These are phyloP conservation scores for Syrmaticus mikado DNA, from an alignment of 2,113 vertebrate genomes.

Conservation along the genomic window DNA sequence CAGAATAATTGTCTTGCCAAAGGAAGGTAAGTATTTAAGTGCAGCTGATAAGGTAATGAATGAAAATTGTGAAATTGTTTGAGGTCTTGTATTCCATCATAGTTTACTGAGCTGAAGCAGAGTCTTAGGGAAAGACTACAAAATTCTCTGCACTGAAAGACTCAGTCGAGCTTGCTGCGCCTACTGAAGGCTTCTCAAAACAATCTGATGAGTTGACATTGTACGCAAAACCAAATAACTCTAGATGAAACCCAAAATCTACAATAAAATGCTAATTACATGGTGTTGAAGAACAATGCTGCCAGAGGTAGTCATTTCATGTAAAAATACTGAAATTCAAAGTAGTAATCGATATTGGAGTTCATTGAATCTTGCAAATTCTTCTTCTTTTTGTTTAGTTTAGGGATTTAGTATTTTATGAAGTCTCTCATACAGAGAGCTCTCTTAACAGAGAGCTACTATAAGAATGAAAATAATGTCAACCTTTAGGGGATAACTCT, in stretches of 20 bases:
- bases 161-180: background rate
- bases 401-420: background rate
- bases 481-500: background rate
- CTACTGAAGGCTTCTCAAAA: background rate
- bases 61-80: background rate
- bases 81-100: background rate
- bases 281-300: background rate
- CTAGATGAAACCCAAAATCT: background rate
- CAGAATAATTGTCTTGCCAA: background rate
- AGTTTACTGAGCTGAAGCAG: background rate
- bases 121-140: background rate
- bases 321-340: background rate
- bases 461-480: background rate
- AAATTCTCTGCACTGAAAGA: too few species aligned
- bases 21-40: background rate
- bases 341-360: background rate
- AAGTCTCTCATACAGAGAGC: background rate
- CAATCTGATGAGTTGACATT: background rate
- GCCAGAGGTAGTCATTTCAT: background rate
- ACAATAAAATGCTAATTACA: background rate
- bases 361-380: background rate
- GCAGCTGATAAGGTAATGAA: background rate
- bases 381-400: background rate
- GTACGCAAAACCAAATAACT: background rate
- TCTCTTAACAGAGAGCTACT: background rate